Percentiles rank a stretch among this genome's conserved stretches.
Evolutionary conservation across 2,888 invertebrate species (phyloP).

Genomic region (Caradrina kadenii): DNA sequence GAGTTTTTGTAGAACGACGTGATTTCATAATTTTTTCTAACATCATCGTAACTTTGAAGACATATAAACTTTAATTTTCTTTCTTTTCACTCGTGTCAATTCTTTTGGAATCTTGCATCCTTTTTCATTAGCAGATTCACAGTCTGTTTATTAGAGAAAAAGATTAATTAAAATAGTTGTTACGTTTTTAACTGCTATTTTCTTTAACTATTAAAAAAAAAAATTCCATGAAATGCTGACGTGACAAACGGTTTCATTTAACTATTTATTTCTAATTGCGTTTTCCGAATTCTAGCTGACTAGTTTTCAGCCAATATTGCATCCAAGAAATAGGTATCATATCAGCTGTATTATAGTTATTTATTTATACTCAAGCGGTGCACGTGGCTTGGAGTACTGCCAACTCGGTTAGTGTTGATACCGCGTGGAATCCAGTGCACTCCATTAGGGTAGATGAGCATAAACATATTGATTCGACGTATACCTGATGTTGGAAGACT

Average conservation of each 20-base stretch:
- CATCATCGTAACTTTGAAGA: too few species aligned
- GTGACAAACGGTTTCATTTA: background rate
- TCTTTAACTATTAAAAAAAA: too few species aligned
- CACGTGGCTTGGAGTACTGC: conserved; percentile 57
- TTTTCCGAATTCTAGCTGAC: background rate
- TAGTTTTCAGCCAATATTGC: conserved; percentile 12
- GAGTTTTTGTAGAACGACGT: conserved; percentile 6
- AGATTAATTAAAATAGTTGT: too few species aligned
- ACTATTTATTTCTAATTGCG: too few species aligned
- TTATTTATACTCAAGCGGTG: conserved; percentile 50
- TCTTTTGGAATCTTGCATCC: too few species aligned
- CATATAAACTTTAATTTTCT: too few species aligned
- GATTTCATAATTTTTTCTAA: background rate
- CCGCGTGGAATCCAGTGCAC: conserved; percentile 55
- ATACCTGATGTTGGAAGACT: conserved; percentile 31
- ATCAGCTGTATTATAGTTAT: conserved; percentile 39
- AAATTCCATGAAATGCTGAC: background rate
- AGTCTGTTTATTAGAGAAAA: too few species aligned
- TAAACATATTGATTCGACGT: conserved; percentile 48
- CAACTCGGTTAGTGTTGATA: conserved; percentile 61
- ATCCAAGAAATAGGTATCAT: conserved; percentile 24
- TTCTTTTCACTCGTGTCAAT: background rate
- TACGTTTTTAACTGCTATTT: too few species aligned
- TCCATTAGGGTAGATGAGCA: conserved; percentile 51
- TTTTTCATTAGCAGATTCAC: too few species aligned